Evolutionary conservation across 1,140 invertebrate genomes (phyloP).

Genomic region (Colletes latitarsis): DNA sequence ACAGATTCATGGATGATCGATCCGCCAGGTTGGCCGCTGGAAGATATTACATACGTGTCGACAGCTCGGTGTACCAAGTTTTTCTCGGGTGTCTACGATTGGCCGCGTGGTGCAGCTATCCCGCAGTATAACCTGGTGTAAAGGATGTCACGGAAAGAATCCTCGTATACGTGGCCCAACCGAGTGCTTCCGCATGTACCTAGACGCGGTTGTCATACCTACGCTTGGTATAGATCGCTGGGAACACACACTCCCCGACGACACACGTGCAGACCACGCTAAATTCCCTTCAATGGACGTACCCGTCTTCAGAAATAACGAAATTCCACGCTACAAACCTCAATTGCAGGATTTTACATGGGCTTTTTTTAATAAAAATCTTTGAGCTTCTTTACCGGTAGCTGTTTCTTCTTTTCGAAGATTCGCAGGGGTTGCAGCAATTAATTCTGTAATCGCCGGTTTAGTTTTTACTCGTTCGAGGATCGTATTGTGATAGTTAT

Average conservation of each 20-base stretch:
- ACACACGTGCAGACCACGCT: background rate
- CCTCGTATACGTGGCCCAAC: conserved; percentile 79
- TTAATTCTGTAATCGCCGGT: too few relatives aligned
- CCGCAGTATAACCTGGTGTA: background rate
- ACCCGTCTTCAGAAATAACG: too few relatives aligned
- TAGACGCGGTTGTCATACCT: conserved; percentile 59
- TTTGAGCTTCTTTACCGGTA: too few relatives aligned
- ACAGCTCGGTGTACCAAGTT: background rate
- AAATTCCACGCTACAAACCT: too few relatives aligned
- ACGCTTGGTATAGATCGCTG: conserved; percentile 49
- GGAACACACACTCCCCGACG: background rate
- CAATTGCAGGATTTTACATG: too few relatives aligned
- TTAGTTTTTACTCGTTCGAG: too few relatives aligned
- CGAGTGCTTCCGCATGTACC: conserved; percentile 77
- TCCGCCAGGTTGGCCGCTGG: background rate
- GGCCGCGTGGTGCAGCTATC: background rate
- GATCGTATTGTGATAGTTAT: too few relatives aligned
- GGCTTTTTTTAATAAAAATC: too few relatives aligned
- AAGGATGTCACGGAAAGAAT: conserved; percentile 58
- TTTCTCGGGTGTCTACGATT: conserved; percentile 25
- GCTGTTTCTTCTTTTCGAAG: too few relatives aligned
- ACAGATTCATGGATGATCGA: conserved; percentile 5
- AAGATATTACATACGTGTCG: background rate
- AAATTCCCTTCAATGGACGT: background rate
- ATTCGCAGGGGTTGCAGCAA: too few relatives aligned